Percentiles rank a stretch among this genome's conserved stretches.
phyloP scores from a whole-genome alignment of 2,888 invertebrate species.

The Platycnemis pennipes region DNA sequence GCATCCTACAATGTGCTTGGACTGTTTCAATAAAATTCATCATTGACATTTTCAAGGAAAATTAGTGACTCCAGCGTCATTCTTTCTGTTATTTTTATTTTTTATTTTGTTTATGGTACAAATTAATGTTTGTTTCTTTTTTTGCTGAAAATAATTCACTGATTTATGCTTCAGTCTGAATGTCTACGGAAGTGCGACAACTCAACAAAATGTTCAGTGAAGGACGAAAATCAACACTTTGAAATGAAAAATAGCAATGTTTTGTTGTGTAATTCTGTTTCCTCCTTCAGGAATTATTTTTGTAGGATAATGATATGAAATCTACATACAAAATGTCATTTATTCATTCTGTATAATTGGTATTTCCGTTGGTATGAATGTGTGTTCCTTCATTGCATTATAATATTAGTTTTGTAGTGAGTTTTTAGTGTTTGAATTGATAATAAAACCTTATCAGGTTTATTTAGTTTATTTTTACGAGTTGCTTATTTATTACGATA shows the following conservation, averaged over 20 bases:
- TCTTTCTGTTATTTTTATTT: too few relatives aligned
- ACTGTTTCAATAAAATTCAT: conserved; percentile 14
- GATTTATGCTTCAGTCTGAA: background rate
- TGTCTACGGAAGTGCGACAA: background rate
- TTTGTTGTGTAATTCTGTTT: background rate
- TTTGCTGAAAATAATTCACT: background rate
- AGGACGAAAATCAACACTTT: background rate
- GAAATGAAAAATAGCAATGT: background rate
- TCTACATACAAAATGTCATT: too few relatives aligned
- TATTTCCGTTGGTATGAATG: background rate
- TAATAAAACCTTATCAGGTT: too few relatives aligned
- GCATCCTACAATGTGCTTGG: background rate
- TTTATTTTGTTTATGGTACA: background rate
- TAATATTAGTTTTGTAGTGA: too few relatives aligned
- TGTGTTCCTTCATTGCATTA: too few relatives aligned
- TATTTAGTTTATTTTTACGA: background rate
- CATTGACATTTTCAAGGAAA: background rate
- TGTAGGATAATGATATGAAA: too few relatives aligned
- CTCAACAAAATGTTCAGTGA: background rate
- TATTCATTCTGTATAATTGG: background rate
- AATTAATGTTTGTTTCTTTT: background rate
- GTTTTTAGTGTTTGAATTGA: too few relatives aligned
- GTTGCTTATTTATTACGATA: background rate
- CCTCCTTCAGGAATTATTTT: too few relatives aligned
- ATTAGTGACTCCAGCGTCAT: too few relatives aligned